Base-by-base conservation (phyloP, 2,888 invertebrate species). In the Hofmannophila pseudospretella region DNA sequence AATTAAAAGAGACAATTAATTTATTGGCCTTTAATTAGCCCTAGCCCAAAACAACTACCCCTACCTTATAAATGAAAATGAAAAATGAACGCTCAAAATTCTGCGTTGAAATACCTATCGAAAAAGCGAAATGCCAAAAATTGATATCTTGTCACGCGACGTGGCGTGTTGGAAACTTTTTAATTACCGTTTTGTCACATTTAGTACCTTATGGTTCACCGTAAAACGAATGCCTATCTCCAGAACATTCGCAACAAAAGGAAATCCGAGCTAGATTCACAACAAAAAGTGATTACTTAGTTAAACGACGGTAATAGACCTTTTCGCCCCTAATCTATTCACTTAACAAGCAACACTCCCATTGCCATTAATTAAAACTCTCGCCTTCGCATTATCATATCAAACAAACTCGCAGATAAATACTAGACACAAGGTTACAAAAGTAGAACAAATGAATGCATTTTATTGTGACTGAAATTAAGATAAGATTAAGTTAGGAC, bases 261-360 rank as follows among this genome's bases (percentile, higher is more conserved):
- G 36, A 23, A 32, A 31, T 19, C 34, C 28, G 25, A 28, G 28
- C 20, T 23, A 14, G 25, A 38, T 29, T 36, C 20, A 33, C 50
- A 56, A 64, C 62, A 56, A 53, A 54, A 58, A 55, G 62, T 58
- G 60, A 67, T 68, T 64, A 57, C 50, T 50, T 49, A n/a, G n/a
- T n/a, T n/a, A 49, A 58, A 54, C 46, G 47, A 42, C 39, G 48
- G 49, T 52, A 52, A 49, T 50, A 51, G 47, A 38, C 38, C 44
- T 47, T 46, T 47, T 34, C 42, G 43, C 42, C 37, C 40, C 42
- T 47, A 44, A 49, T 56, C 47, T 49, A 51, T 46, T 47, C 43
- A 45, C 32, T 47, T 47, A 48, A 41, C 33, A 33, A 44, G 41
- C 30, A 43, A 38, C 45, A 34, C 36, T 31, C 33, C 16, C 33